phyloP scores from a whole-genome alignment of 1,140 invertebrate genomes.

The Branchinecta lindahli region DNA sequence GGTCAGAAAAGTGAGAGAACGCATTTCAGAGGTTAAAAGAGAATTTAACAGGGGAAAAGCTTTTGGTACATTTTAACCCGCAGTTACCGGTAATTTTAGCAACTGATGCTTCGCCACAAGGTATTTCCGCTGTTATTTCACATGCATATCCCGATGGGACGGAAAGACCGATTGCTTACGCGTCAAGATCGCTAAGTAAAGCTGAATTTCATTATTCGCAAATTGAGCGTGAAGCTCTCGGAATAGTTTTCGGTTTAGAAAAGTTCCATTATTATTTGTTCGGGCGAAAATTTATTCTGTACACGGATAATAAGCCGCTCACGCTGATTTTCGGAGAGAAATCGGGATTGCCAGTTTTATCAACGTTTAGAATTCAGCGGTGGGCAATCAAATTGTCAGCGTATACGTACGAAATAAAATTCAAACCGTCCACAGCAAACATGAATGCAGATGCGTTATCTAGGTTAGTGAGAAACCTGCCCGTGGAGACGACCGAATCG shows the following conservation, averaged over 20 bases:
- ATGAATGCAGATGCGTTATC: slow-evolving; percentile 27
- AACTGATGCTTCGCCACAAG: too few relatives aligned
- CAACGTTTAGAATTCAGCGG: slow-evolving; percentile 26
- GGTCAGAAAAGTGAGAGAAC: too few relatives aligned
- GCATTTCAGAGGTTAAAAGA: too few relatives aligned
- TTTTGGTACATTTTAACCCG: too few relatives aligned
- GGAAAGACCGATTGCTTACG: too few relatives aligned
- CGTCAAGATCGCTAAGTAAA: slow-evolving; percentile 13
- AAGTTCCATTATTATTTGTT: slow-evolving; percentile 37
- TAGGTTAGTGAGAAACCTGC: too few relatives aligned
- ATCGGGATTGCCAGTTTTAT: slow-evolving; percentile 27
- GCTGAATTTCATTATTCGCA: slow-evolving; percentile 16
- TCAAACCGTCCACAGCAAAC: slow-evolving; percentile 25
- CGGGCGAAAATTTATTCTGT: slow-evolving; percentile 32
- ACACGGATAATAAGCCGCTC: slow-evolving; percentile 30
- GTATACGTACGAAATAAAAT: slow-evolving; percentile 29
- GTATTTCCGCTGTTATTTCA: too few relatives aligned
- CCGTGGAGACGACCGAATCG: too few relatives aligned
- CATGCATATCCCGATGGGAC: too few relatives aligned
- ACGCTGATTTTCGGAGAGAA: slow-evolving; percentile 29
- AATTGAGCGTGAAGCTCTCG: slow-evolving; percentile 17
- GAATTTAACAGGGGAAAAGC: too few relatives aligned
- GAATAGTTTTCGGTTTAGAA: slow-evolving; percentile 21
- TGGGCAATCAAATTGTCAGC: slow-evolving; percentile 29
- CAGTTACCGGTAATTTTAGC: too few relatives aligned